A percentile compares a stretch with the other conserved stretches of the same genome.
phyloP scores from a whole-genome alignment of 2,797 vertebrate species.

The Hydrophis major region DNA sequence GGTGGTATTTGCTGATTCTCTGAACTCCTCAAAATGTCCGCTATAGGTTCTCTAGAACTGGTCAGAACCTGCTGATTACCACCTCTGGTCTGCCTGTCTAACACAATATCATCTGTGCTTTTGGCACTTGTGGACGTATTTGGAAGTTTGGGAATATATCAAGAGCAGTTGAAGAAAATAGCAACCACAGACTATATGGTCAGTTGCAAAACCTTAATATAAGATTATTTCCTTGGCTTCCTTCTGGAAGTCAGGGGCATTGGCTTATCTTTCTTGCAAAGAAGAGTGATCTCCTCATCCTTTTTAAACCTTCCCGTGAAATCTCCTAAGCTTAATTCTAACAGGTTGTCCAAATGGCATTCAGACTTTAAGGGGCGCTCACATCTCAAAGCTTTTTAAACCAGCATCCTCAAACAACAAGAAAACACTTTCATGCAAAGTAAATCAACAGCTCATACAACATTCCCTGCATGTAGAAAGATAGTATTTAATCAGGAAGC shows the following conservation, averaged over 20 bases:
- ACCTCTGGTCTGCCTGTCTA: not conserved
- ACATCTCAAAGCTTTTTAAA: not conserved
- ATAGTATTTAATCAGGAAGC: not conserved
- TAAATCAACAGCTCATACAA: not conserved
- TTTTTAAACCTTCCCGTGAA: not conserved
- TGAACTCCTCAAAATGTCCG: no score
- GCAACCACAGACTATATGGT: not conserved
- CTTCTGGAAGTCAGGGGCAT: not conserved
- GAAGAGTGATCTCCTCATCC: not conserved
- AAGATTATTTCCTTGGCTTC: not conserved
- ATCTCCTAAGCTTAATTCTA: not conserved
- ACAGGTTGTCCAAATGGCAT: not conserved
- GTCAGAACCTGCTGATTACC: no score
- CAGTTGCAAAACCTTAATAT: not conserved
- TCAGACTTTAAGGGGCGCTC: not conserved
- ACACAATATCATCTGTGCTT: not conserved
- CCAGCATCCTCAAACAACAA: not conserved
- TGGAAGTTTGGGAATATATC: not conserved
- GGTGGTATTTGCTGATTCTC: no score
- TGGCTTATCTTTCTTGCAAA: not conserved
- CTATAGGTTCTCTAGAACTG: no score
- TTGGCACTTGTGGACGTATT: not conserved
- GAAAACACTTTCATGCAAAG: not conserved
- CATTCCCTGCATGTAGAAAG: not conserved
- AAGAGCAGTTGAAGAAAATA: not conserved